A percentile compares a stretch with the other conserved stretches of the same genome.
These are phyloP conservation scores for Philhelius pedissequus DNA, from an alignment of 2,888 invertebrate species.

Conservation along the genomic window DNA sequence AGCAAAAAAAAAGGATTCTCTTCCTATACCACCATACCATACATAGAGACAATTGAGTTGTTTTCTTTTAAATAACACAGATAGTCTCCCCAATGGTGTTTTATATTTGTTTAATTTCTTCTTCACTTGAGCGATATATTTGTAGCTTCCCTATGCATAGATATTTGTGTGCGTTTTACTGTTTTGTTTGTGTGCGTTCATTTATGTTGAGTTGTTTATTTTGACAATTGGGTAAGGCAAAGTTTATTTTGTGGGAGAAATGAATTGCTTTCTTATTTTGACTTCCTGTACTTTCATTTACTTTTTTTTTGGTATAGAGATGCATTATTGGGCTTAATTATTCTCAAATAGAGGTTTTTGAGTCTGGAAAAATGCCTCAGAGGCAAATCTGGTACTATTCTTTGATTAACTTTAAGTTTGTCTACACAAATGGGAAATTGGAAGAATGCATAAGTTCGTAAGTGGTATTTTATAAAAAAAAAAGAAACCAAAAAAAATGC, in stretches of 20 bases:
- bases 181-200: neutral
- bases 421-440: no score
- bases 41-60: conserved; percentile 24
- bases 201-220: conserved; percentile 14
- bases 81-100: conserved; percentile 54
- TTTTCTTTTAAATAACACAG: conserved; percentile 46
- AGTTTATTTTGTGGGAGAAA: conserved; percentile 28
- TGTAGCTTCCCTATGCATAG: neutral
- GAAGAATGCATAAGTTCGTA: no score
- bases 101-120: conserved; percentile 61
- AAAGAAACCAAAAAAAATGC: no score
- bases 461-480: no score
- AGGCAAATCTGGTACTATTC: neutral
- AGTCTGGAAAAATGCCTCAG: neutral
- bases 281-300: neutral
- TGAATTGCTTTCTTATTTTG: conserved; percentile 18
- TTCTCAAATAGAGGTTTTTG: conserved; percentile 4
- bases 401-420: neutral
- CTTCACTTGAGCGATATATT: conserved; percentile 25
- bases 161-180: neutral
- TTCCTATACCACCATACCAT: neutral
- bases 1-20: conserved; percentile 36
- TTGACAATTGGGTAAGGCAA: conserved; percentile 18
- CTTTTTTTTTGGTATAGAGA: neutral
- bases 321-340: conserved; percentile 39